Evolutionary conservation across 2,888 invertebrate genomes (phyloP).

Genomic region (Piscicola geometra): DNA sequence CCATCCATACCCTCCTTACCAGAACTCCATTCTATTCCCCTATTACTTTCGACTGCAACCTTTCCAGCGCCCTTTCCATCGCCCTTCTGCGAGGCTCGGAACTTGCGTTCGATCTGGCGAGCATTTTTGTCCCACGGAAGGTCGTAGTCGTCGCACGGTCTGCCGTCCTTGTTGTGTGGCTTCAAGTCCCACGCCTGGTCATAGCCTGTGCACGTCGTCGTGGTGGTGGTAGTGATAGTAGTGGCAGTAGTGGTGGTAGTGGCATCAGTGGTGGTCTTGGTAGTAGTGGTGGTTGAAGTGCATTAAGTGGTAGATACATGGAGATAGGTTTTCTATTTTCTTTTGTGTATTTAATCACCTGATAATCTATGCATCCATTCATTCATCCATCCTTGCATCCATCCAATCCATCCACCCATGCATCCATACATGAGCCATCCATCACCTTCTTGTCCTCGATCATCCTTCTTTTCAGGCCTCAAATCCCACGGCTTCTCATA

Average conservation of each 20-base stretch:
- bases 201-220: slow-evolving; percentile 37
- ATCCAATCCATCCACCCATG: background rate
- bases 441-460: slow-evolving; percentile 35
- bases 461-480: slow-evolving; percentile 43
- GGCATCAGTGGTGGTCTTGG: no score
- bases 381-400: no score
- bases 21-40: background rate
- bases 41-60: background rate
- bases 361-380: no score
- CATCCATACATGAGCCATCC: background rate
- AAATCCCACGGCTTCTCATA: slow-evolving; percentile 45
- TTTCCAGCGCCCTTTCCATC: background rate
- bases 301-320: no score
- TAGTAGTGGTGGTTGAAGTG: no score
- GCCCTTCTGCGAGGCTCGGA: slow-evolving; percentile 36
- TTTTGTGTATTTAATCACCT: no score
- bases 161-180: slow-evolving; percentile 42
- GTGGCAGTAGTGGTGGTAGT: no score
- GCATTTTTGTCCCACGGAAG: slow-evolving; percentile 43
- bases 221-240: no score
- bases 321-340: no score
- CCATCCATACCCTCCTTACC: background rate
- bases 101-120: slow-evolving; percentile 34
- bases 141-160: slow-evolving; percentile 42
- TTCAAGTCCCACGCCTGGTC: slow-evolving; percentile 44